Percentiles rank a stretch among this genome's conserved stretches.
These are phyloP conservation scores for Aegotheles bennettii DNA, from an alignment of 2,113 vertebrate genomes.

Conservation along the genomic window DNA sequence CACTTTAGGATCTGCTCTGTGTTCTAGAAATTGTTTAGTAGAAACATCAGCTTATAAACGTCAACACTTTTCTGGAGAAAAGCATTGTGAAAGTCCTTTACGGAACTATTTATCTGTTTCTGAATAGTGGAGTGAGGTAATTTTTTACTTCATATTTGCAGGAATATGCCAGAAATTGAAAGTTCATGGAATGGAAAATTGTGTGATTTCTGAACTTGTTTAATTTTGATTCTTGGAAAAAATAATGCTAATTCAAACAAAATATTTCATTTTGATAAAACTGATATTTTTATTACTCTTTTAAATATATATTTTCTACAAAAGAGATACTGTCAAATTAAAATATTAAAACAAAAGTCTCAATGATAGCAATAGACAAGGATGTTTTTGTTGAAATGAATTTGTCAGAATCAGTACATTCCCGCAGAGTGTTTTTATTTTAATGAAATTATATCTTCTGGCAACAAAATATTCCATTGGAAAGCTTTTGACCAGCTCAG, in stretches of 20 bases:
- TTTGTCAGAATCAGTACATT: neutral
- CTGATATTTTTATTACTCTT: neutral
- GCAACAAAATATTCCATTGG: neutral
- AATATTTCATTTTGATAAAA: neutral
- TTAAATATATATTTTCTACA: neutral
- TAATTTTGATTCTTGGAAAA: neutral
- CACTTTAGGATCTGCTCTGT: neutral
- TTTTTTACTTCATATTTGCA: neutral
- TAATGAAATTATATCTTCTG: neutral
- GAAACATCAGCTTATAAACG: neutral
- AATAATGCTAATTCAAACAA: neutral
- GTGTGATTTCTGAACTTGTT: neutral
- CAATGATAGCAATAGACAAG: neutral
- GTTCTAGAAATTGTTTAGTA: neutral
- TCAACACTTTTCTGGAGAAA: neutral
- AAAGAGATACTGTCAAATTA: neutral
- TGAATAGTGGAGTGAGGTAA: neutral
- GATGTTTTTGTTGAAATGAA: neutral
- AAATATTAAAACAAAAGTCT: neutral
- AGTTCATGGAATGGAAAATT: neutral
- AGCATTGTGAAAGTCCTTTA: neutral
- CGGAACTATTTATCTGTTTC: neutral
- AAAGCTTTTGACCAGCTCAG: neutral
- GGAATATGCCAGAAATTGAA: neutral
- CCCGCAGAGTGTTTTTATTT: neutral